Evolutionary conservation across 2,888 invertebrate species (phyloP).

Genomic region (Microplitis manilae): DNA sequence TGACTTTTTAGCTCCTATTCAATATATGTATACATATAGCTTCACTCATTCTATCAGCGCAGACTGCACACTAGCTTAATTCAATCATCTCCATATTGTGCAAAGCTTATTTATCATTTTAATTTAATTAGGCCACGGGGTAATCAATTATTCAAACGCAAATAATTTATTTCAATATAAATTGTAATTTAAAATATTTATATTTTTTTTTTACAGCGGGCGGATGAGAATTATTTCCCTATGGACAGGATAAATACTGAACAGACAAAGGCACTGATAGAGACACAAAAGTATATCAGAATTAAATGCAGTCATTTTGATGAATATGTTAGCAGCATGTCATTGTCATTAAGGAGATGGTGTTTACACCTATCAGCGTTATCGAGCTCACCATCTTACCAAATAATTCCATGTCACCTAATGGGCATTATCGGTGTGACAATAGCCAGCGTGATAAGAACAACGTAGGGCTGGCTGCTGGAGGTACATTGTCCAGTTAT

Average conservation of each 20-base stretch:
- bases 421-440: background rate
- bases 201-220: background rate
- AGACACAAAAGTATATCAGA: background rate
- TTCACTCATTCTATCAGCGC: background rate
- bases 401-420: background rate
- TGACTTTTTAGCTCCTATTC: slow-evolving; percentile 10
- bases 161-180: too few relatives aligned
- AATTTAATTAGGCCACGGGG: background rate
- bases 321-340: background rate
- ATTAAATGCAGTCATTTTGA: background rate
- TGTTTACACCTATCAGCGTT: background rate
- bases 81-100: background rate
- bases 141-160: background rate
- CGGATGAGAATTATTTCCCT: background rate
- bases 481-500: background rate
- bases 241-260: background rate
- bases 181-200: background rate
- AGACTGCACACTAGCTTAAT: background rate
- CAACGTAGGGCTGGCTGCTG: background rate
- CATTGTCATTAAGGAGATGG: background rate
- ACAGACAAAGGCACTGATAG: background rate
- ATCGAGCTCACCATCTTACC: background rate
- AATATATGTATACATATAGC: background rate
- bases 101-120: background rate
- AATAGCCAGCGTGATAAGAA: slow-evolving; percentile 3